A percentile compares a stretch with the other conserved stretches of the same genome.
Conservation (phyloP, 2,113 vertebrate species). For the Esox niger region DNA sequence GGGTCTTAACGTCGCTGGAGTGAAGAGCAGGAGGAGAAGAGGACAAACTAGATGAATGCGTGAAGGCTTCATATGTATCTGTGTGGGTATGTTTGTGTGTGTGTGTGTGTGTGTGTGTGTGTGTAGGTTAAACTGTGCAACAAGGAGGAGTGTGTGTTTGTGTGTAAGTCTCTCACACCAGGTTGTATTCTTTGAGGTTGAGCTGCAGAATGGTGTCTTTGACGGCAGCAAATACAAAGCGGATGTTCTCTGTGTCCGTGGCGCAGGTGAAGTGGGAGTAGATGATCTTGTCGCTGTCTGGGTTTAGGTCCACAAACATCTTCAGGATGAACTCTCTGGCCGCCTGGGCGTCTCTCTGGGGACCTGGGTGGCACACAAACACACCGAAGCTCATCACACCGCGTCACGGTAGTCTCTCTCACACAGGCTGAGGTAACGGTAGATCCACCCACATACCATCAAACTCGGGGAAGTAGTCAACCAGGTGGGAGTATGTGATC, state of each 20-base stretch:
- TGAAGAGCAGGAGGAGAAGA: constrained; percentile 9
- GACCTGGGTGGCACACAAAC: constrained; percentile 64
- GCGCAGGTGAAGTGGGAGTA: constrained; percentile 99
- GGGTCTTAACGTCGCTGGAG: constrained; percentile 36
- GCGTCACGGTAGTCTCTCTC: not conserved
- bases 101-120: constrained; percentile 46
- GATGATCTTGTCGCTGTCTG: constrained; percentile 99
- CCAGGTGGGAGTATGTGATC: constrained; percentile 93
- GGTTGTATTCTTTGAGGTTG: constrained; percentile 98
- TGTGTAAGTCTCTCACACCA: constrained; percentile 81
- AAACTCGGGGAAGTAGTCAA: constrained; percentile 98
- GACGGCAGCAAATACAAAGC: constrained; percentile 96
- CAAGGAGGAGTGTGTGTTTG: constrained; percentile 35
- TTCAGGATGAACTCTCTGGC: constrained; percentile 98
- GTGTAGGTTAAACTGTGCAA: constrained; percentile 63
- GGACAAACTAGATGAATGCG: constrained; percentile 15
- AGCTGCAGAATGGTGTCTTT: constrained; percentile 99
- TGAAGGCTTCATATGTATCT: constrained; percentile 10
- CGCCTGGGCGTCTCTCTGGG: constrained; percentile 92
- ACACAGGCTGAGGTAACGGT: not conserved
- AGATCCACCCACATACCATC: constrained; percentile 76
- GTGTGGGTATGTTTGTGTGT: constrained; percentile 27
- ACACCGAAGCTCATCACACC: not conserved
- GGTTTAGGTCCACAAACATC: constrained; percentile 99
- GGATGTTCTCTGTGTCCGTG: constrained; percentile 99